Evolutionary conservation across 2,888 invertebrate genomes (phyloP), one percentile per base, ranked within the genome.

Genomic region (Drosophila prolongata): DNA sequence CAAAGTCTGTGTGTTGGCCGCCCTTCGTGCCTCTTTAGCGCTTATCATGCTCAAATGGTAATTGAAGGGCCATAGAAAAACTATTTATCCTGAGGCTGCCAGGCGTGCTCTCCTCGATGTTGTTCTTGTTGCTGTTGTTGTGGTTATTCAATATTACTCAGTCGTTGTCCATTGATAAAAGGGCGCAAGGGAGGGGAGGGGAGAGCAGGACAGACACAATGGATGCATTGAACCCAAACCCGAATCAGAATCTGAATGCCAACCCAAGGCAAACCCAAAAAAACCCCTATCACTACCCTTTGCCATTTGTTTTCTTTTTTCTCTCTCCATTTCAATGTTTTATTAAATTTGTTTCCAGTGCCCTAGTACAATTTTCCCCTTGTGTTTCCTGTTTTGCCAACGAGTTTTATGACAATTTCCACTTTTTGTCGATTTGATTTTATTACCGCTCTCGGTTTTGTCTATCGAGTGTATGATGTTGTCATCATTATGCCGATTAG

Each of bases 31-130:
- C 89, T 85, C 88, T 85, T 87, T 77, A 81, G 78, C 77, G 87
- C 80, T 90, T 87, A 88, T 91, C 89, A 91, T 83, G 91, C 87
- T 85, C 84, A 88, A 87, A 90, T 90, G 90, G 82, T 88, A 87
- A 89, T 90, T 90, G 77, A 89, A 90, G 90, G 89, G 87, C 77
- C 82, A 80, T 69, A 83, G 69, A 89, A 79, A 89, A 89, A 86
- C 85, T 86, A 86, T 86, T 86, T 89, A 86, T 89, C 89, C 89
- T 78, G 72, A 72, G 89, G 87, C 81, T 87, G 61, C 84, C 76
- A 75, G 86, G 86, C 86, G 78, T 85, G 50, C 77, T 73, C 65
- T 53, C 35, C 43, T 54, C 54, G 42, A 53, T 57, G 47, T 44
- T 64, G 77, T 24, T 24, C 24, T 60, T 74, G 67, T 42, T 76